phyloP scores from a whole-genome alignment of 2,113 vertebrate genomes.

The Equus przewalskii region DNA sequence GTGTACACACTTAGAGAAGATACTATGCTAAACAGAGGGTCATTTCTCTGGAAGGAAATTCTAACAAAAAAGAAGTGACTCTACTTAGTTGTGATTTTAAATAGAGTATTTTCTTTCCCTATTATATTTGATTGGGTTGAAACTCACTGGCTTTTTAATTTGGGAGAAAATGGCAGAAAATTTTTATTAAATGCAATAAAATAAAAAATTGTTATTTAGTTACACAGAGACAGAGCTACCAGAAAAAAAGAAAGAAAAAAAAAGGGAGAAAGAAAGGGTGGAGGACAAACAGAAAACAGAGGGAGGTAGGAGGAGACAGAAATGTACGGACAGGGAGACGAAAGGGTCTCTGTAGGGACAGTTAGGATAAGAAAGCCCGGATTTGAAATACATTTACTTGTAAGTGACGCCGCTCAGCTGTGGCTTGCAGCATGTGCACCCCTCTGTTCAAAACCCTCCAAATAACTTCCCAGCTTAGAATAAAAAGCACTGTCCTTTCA shows the following conservation, averaged over 20 bases:
- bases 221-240: not conserved
- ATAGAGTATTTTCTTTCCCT: not conserved
- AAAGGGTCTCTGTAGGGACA: not conserved
- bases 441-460: not conserved
- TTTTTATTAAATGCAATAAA: not conserved
- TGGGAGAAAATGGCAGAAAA: not conserved
- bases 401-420: not conserved
- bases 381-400: not conserved
- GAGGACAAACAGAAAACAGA: not conserved
- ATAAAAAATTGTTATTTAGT: not conserved
- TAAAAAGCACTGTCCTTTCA: not conserved
- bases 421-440: not conserved
- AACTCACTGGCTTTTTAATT: not conserved
- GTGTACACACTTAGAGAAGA: not conserved
- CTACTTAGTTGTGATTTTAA: not conserved
- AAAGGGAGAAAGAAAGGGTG: not conserved
- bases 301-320: not conserved
- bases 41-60: not conserved
- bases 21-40: not conserved
- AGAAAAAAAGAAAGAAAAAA: too few relatives aligned
- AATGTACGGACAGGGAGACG: not conserved
- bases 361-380: not conserved
- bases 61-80: not conserved
- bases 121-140: not conserved
- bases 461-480: not conserved